Conservation (phyloP, 1,140 invertebrate species). For the Amphibalanus amphitrite region DNA sequence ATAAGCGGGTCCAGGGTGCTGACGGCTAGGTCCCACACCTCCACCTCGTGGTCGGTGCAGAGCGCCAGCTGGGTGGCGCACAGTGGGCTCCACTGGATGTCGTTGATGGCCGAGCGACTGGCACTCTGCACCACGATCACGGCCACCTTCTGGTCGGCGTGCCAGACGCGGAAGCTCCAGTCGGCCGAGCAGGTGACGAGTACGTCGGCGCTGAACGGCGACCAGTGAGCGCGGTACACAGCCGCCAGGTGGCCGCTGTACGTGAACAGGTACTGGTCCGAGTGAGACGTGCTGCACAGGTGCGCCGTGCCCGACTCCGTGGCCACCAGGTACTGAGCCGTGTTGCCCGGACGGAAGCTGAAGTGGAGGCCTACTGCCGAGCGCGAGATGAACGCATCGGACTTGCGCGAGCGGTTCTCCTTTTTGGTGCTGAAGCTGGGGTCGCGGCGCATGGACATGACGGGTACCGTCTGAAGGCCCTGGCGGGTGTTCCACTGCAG, state of each 20-base stretch:
- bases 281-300: constrained; percentile 62
- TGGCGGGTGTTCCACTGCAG: no score
- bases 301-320: constrained; percentile 54
- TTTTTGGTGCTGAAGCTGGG: constrained; percentile 5
- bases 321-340: constrained; percentile 4
- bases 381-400: constrained; percentile 6
- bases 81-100: constrained; percentile 33
- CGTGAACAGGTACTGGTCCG: constrained; percentile 52
- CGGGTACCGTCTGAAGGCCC: no score
- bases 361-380: no score
- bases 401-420: constrained; percentile 4
- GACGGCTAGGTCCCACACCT: constrained; percentile 45
- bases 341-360: no score
- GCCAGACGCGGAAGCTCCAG: constrained; percentile 9
- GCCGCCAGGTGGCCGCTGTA: constrained; percentile 67
- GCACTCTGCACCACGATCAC: no score
- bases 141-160: no score
- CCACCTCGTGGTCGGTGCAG: constrained; percentile 53
- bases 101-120: no score
- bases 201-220: constrained; percentile 33
- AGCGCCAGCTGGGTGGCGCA: constrained; percentile 57
- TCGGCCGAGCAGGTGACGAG: constrained; percentile 13
- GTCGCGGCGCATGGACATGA: no score
- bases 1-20: not conserved
- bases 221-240: constrained; percentile 66